Conservation (phyloP, 2,113 vertebrate species). For the Paradisaea rubra region DNA sequence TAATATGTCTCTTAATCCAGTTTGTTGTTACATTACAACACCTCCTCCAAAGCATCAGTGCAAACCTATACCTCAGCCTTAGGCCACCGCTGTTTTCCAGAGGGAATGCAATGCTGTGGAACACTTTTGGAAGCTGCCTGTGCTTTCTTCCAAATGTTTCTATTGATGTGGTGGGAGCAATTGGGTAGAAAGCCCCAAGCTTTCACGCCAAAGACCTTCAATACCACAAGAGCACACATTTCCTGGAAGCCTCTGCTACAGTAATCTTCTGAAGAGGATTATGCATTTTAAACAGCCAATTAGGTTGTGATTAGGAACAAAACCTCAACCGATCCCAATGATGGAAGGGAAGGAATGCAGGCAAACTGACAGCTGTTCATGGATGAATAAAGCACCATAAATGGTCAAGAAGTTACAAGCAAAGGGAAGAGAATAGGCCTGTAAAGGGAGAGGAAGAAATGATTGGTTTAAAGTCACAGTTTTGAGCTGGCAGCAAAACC, state of each 20-base stretch:
- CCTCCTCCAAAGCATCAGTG: not conserved
- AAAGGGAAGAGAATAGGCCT: not conserved
- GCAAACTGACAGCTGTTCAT: slow-evolving; percentile 11
- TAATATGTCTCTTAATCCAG: not conserved
- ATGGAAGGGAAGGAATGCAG: not conserved
- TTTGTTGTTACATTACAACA: not conserved
- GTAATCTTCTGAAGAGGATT: slow-evolving; percentile 36
- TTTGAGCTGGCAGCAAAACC: not conserved
- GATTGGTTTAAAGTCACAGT: not conserved
- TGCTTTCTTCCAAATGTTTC: not conserved
- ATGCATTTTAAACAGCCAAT: slow-evolving; percentile 40
- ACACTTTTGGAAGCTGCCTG: not conserved
- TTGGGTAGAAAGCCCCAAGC: not conserved
- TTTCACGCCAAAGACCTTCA: not conserved
- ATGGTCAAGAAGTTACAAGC: not conserved
- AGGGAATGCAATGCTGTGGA: not conserved
- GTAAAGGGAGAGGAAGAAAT: not conserved
- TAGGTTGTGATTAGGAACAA: slow-evolving; percentile 16
- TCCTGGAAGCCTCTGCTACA: not conserved
- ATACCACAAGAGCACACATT: not conserved
- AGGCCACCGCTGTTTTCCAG: not conserved
- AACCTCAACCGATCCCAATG: not conserved
- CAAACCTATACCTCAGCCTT: not conserved
- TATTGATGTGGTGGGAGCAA: not conserved
- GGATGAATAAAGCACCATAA: not conserved